Conservation (phyloP, 2,888 invertebrate genomes). For the Mechanitis mazaeus region DNA sequence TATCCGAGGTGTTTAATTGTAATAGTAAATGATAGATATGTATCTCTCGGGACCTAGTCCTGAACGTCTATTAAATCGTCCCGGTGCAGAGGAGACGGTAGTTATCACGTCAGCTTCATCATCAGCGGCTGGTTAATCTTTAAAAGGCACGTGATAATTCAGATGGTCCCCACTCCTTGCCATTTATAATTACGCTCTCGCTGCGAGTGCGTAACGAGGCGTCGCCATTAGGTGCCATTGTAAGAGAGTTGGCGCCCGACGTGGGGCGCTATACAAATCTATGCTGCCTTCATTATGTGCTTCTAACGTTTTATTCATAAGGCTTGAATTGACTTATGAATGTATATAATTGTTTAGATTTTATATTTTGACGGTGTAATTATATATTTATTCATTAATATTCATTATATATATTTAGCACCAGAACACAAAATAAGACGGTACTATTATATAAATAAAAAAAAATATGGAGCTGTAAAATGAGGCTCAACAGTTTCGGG, state of each 20-base stretch:
- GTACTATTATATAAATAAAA: too few relatives aligned
- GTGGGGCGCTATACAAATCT: conserved; percentile 36
- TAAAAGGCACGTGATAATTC: conserved; percentile 31
- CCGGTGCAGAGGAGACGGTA: not conserved
- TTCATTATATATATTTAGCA: too few relatives aligned
- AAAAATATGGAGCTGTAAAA: not conserved
- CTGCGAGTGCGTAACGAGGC: conserved; percentile 41
- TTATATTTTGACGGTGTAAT: not conserved
- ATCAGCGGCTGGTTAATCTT: conserved; percentile 27
- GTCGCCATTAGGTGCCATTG: conserved; percentile 62
- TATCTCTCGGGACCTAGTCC: too few relatives aligned
- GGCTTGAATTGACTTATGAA: conserved; percentile 8
- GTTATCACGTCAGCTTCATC: conserved; percentile 15
- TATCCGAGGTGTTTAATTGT: too few relatives aligned
- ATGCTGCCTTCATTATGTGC: conserved; percentile 25
- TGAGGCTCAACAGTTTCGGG: conserved; percentile 17
- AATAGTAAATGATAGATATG: too few relatives aligned
- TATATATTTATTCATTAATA: too few relatives aligned
- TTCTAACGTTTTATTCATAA: conserved; percentile 13
- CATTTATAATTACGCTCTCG: conserved; percentile 29
- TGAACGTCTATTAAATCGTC: not conserved
- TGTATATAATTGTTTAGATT: conserved; percentile 8
- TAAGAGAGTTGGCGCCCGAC: conserved; percentile 52
- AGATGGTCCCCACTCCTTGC: conserved; percentile 27
- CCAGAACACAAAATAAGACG: too few relatives aligned